Conservation (phyloP, 2,113 vertebrate species). For the Opisthocomus hoazin region DNA sequence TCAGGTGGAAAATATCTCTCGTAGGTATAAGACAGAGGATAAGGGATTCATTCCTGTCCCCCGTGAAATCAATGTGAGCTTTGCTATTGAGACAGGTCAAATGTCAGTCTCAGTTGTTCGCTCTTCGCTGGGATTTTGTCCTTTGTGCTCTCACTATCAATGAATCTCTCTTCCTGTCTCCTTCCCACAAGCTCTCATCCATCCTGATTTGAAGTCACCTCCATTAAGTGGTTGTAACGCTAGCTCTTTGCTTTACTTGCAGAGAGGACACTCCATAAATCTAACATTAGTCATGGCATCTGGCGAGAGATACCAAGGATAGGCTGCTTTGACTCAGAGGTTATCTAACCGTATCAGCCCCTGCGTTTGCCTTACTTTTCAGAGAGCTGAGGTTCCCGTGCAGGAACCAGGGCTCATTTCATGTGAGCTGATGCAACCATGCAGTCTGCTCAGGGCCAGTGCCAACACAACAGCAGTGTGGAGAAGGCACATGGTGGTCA, state of each 20-base stretch:
- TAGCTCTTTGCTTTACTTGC: slow-evolving; percentile 20
- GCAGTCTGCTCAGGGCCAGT: background rate
- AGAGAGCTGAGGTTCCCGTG: background rate
- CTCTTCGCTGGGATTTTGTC: slow-evolving; percentile 38
- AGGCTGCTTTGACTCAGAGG: slow-evolving; percentile 50
- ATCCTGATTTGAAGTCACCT: slow-evolving; percentile 57
- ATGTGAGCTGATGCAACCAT: background rate
- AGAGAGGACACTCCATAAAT: slow-evolving; percentile 58
- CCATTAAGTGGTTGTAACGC: slow-evolving; percentile 40
- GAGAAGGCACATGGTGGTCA: background rate
- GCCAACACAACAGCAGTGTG: accelerated
- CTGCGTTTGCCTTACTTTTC: background rate
- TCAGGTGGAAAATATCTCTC: slow-evolving; percentile 37
- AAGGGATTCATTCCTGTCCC: slow-evolving; percentile 38
- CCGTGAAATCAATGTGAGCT: background rate
- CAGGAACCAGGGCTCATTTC: slow-evolving; percentile 34
- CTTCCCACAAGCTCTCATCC: slow-evolving; percentile 52
- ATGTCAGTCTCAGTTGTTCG: slow-evolving; percentile 38
- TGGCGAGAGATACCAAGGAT: slow-evolving; percentile 1
- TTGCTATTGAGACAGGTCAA: slow-evolving; percentile 42
- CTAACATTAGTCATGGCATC: slow-evolving; percentile 55
- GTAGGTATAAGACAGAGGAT: background rate
- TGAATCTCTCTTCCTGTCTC: slow-evolving; percentile 48
- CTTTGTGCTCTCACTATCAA: slow-evolving; percentile 42
- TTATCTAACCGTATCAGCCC: slow-evolving; percentile 37